Evolutionary conservation across 2,797 vertebrate species (phyloP).

Genomic region (Hippoglossus hippoglossus): DNA sequence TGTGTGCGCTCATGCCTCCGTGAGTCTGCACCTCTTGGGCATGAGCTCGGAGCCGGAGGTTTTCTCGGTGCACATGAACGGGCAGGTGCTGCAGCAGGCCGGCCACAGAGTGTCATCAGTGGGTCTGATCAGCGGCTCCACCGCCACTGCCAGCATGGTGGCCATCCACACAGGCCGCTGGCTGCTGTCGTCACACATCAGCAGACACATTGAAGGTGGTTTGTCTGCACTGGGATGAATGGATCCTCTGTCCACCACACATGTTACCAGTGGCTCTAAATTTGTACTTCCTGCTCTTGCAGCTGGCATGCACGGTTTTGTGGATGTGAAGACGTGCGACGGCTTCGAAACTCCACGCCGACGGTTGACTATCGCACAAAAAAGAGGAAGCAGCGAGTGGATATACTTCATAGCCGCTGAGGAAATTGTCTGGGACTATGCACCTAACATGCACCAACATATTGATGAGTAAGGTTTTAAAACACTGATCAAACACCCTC

Average conservation of each 20-base stretch:
- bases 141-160: conserved; percentile 88
- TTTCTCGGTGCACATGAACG: conserved; percentile 95
- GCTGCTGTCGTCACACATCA: conserved; percentile 89
- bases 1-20: conserved; percentile 85
- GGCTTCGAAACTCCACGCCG: conserved; percentile 72
- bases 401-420: conserved; percentile 94
- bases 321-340: conserved; percentile 84
- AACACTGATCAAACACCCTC: too few relatives aligned
- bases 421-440: conserved; percentile 93
- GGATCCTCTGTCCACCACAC: background rate
- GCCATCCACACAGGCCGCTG: conserved; percentile 87
- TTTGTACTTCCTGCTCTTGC: conserved; percentile 10
- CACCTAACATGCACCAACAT: conserved; percentile 79
- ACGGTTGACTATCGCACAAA: conserved; percentile 79
- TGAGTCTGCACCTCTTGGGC: conserved; percentile 92
- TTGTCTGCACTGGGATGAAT: background rate
- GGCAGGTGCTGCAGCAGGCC: conserved; percentile 89
- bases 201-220: conserved; percentile 90
- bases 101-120: conserved; percentile 88
- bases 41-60: conserved; percentile 94
- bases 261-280: background rate
- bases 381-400: conserved; percentile 86
- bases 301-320: conserved; percentile 91
- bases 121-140: conserved; percentile 88
- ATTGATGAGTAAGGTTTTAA: conserved; percentile 86